Percentiles rank a stretch among this genome's conserved stretches.
These are phyloP conservation scores for Anguilla japonica DNA, from an alignment of 2,113 vertebrate genomes.

Conservation along the genomic window DNA sequence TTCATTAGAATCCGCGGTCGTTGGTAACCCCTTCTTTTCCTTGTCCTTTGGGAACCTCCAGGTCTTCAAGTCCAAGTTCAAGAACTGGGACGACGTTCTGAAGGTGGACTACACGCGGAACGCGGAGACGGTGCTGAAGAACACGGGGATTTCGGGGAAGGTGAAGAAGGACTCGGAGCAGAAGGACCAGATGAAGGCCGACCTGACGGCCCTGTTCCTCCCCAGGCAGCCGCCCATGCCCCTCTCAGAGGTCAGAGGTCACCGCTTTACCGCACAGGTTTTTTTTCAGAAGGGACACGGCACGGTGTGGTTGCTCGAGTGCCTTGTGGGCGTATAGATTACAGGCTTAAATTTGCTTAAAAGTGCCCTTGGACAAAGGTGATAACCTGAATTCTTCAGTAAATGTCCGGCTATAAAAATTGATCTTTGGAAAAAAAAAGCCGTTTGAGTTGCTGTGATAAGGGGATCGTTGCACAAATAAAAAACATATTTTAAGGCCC, in stretches of 20 bases:
- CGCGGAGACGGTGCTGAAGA: constrained; percentile 82
- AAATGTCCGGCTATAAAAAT: too few relatives aligned
- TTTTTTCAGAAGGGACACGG: too few relatives aligned
- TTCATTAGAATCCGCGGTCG: too few relatives aligned
- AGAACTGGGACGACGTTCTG: constrained; percentile 96
- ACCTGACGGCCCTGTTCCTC: constrained; percentile 92
- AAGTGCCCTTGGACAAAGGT: too few relatives aligned
- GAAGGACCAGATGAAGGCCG: constrained; percentile 96
- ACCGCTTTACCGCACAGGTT: neutral
- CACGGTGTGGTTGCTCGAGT: too few relatives aligned
- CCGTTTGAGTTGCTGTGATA: too few relatives aligned
- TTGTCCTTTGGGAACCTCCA: constrained; percentile 41
- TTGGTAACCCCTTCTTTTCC: neutral
- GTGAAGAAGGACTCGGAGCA: constrained; percentile 88
- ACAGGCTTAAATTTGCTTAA: too few relatives aligned
- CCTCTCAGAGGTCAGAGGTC: constrained; percentile 76
- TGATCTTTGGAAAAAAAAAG: too few relatives aligned
- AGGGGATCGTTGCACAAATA: too few relatives aligned
- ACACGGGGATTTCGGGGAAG: constrained; percentile 76
- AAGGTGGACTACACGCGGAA: constrained; percentile 95
- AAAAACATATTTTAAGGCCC: too few relatives aligned
- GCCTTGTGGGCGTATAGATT: too few relatives aligned
- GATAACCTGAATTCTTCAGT: too few relatives aligned
- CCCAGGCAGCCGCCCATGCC: constrained; percentile 91
- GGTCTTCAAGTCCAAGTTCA: constrained; percentile 98